Percentiles rank a stretch among this genome's conserved stretches.
Evolutionary conservation across 2,797 vertebrate genomes (phyloP).

Genomic region (Hydrophis major): DNA sequence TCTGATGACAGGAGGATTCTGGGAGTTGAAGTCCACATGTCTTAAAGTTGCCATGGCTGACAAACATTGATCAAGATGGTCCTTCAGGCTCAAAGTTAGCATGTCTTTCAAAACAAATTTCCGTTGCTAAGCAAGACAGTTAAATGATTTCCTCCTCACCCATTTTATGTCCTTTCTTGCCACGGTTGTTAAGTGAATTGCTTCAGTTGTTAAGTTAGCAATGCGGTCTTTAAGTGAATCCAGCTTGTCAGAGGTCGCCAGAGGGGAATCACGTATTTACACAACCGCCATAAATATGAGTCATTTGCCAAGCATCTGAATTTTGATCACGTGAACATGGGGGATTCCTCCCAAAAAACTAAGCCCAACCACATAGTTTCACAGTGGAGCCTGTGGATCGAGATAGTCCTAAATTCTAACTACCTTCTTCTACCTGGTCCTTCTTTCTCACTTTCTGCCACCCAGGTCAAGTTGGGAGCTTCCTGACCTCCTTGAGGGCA

Average conservation of each 20-base stretch:
- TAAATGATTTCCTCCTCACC: no score
- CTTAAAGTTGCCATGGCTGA: background rate
- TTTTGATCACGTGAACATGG: background rate
- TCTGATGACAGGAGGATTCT: background rate
- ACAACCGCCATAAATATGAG: background rate
- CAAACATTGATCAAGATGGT: background rate
- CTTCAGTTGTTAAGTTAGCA: no score
- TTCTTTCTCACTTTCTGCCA: background rate
- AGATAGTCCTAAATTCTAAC: background rate
- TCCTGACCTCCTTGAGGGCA: slow-evolving; percentile 86
- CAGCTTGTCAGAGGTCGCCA: no score
- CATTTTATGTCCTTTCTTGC: no score
- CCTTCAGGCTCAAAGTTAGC: background rate
- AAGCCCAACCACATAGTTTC: no score
- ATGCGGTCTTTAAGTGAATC: no score
- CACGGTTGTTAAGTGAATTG: no score
- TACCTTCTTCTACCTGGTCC: background rate
- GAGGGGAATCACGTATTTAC: no score
- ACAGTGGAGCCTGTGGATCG: no score
- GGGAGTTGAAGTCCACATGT: background rate
- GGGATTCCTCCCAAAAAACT: no score
- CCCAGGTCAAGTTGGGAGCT: slow-evolving; percentile 98
- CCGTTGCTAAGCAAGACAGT: no score
- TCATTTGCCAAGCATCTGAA: background rate
- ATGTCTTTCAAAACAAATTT: background rate